Conservation (phyloP, 1,140 invertebrate species). For the Formica exsecta region DNA sequence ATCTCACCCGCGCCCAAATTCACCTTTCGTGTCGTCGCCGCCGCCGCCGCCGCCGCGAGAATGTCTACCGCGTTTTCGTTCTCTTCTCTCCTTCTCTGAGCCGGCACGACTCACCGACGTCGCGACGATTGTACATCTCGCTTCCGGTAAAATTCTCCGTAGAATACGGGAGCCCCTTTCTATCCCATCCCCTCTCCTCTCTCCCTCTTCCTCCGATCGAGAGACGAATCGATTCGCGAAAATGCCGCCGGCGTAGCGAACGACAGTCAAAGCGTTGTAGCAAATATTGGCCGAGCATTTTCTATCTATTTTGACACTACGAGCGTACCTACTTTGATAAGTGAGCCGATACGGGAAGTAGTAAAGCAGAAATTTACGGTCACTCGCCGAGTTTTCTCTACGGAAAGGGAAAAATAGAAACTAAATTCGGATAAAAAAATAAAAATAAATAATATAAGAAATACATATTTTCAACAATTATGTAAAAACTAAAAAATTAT, state of each 20-base stretch:
- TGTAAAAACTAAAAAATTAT: too few species aligned
- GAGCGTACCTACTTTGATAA: slow-evolving; percentile 17
- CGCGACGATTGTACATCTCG: slow-evolving; percentile 62
- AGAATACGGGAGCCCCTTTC: slow-evolving; percentile 11
- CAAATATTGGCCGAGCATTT: slow-evolving; percentile 57
- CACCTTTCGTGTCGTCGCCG: slow-evolving; percentile 68
- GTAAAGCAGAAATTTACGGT: slow-evolving; percentile 22
- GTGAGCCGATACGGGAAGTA: slow-evolving; percentile 20
- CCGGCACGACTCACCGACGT: slow-evolving; percentile 30
- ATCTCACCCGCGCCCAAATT: slow-evolving; percentile 63
- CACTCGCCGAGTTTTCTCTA: slow-evolving; percentile 17
- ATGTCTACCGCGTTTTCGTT: slow-evolving; percentile 7
- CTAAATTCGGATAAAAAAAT: not conserved
- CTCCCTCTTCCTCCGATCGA: not conserved
- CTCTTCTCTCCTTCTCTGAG: not conserved
- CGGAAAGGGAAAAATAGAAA: not conserved
- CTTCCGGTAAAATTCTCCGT: slow-evolving; percentile 54
- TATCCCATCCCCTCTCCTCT: too few species aligned
- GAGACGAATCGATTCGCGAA: slow-evolving; percentile 56
- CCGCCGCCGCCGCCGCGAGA: not conserved
- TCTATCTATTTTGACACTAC: slow-evolving; percentile 44
- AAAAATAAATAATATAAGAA: too few species aligned
- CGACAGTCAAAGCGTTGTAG: slow-evolving; percentile 33
- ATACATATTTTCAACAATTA: too few species aligned
- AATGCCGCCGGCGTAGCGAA: slow-evolving; percentile 29